Base-by-base conservation (phyloP, 1,140 invertebrate species). In the Phocides pigmalion region DNA sequence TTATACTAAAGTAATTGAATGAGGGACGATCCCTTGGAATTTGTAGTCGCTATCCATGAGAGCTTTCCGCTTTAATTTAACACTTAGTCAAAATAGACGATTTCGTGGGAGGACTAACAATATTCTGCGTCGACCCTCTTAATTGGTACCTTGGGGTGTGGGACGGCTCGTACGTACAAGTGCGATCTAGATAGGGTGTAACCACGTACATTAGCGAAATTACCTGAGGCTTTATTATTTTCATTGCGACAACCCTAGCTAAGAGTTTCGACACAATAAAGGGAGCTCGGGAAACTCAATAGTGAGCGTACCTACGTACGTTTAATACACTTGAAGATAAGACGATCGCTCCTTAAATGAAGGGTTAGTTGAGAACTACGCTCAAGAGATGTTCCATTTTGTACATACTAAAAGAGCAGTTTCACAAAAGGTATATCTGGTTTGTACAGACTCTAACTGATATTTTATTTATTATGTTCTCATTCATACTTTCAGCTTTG, bases 161-260 rank as follows among this genome's bases (percentile, higher is more conserved):
- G 73, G 69, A 62, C 66, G 56, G 65, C 70, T 74, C 77, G 71
- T 79, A 84, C 83, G 82, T 79, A 82, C 79, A 84, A 82, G 82
- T 81, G 80, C 76, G 73, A 87, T 84, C 81, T 75, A 86, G 84
- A 90, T 83, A 88, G 82, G 72, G 76, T 76, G 78, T 79, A 87
- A 90, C 87, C 87, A 72, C 87, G 70, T 88, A 82, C 87, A 90
- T 90, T 88, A 87, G 84, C 79, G 74, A 90, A 88, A 90, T 87
- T 87, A 86, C 85, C 79, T 78, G 72, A 72, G 72, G 76, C 79
- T 84, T 81, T 87, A 85, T 89, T 87, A 87, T 90, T 88, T 87
- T 87, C 87, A 89, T 85, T 88, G 81, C 71, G 76, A 86, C 78
- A 82, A 75, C 77, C 76, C 68, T 72, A 68, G 72, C 59, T 58